phyloP scores from a whole-genome alignment of 1,140 invertebrate genomes.

The Apis florea region DNA sequence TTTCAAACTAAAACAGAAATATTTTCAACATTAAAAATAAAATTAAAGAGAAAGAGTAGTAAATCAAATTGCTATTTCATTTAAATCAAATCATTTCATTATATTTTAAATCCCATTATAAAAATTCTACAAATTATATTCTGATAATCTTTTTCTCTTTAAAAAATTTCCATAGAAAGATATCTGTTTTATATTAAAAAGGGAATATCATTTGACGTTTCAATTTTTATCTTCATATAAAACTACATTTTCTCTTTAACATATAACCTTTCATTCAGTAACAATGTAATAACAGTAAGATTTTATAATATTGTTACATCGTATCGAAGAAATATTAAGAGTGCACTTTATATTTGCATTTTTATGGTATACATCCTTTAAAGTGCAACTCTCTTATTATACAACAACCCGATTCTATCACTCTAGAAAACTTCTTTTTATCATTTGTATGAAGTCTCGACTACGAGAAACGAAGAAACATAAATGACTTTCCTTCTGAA shows the following conservation, averaged over 20 bases:
- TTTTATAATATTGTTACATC: constrained; percentile 4
- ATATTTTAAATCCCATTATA: neutral
- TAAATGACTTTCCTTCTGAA: constrained; percentile 14
- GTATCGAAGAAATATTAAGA: neutral
- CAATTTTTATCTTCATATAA: neutral
- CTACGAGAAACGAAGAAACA: constrained; percentile 4
- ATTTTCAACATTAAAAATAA: neutral
- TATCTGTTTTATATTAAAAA: neutral
- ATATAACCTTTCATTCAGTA: neutral
- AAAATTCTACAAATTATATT: neutral
- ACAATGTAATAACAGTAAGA: neutral
- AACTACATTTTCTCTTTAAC: neutral
- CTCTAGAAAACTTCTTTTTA: constrained; percentile 24
- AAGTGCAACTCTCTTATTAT: neutral
- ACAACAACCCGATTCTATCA: neutral
- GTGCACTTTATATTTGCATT: neutral
- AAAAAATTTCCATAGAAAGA: neutral
- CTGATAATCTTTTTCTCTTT: neutral
- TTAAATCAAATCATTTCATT: neutral
- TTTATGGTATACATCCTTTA: neutral
- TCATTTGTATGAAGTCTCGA: constrained; percentile 19
- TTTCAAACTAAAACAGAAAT: neutral
- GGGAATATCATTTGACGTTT: neutral
- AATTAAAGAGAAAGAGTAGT: neutral
- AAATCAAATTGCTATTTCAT: neutral